A percentile compares a stretch with the other conserved stretches of the same genome.
Conservation (phyloP, 2,797 vertebrate genomes). For the Hemibagrus guttatus region DNA sequence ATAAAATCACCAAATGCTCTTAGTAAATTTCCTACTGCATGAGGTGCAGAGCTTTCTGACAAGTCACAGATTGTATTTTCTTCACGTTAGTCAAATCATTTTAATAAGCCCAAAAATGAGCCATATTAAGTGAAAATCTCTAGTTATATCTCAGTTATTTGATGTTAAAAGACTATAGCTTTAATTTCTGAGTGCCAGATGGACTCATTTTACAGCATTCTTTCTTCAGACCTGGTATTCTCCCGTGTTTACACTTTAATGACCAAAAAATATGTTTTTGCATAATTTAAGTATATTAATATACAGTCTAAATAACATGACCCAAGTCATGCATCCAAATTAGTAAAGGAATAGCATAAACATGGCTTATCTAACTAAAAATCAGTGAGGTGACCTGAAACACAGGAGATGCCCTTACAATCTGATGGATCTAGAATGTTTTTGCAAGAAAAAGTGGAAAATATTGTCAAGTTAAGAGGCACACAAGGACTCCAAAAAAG, state of each 20-base stretch:
- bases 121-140: not conserved
- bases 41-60: not conserved
- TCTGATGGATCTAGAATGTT: too few species aligned
- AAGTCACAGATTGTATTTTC: too few species aligned
- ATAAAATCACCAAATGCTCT: conserved; percentile 10
- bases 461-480: too few species aligned
- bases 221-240: not conserved
- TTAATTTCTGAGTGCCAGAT: not conserved
- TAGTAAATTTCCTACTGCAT: not conserved
- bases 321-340: too few species aligned
- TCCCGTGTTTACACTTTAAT: not conserved
- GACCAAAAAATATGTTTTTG: not conserved
- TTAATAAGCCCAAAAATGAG: not conserved
- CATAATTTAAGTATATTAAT: not conserved
- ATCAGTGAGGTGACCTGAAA: too few species aligned
- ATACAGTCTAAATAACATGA: too few species aligned
- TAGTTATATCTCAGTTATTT: not conserved
- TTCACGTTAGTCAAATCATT: not conserved
- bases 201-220: not conserved
- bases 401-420: too few species aligned
- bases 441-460: too few species aligned
- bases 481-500: too few species aligned
- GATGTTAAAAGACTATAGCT: not conserved
- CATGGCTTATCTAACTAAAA: too few species aligned
- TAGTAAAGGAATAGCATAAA: too few species aligned